phyloP scores from a whole-genome alignment of 92 coral and sea anemone species.

The Diadumene lineata region DNA sequence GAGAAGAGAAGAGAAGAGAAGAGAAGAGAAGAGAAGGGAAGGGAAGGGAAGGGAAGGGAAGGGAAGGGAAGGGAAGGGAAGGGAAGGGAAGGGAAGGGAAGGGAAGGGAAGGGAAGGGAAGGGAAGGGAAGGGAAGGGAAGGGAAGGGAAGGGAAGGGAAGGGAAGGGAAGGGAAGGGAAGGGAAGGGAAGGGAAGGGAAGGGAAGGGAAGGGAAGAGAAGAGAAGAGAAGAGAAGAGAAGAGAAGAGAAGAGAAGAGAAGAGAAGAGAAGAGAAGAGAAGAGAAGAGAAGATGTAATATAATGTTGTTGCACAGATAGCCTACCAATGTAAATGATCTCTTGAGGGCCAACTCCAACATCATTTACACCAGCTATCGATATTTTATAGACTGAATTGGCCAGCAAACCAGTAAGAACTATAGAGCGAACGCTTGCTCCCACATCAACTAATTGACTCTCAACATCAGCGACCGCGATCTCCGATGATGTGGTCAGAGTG shows the following conservation, averaged over 20 bases:
- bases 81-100: background rate
- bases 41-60: background rate
- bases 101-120: background rate
- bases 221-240: background rate
- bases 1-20: background rate
- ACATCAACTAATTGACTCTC: background rate
- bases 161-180: background rate
- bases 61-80: background rate
- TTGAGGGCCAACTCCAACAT: slow-evolving; percentile 33
- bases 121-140: background rate
- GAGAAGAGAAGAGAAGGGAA: background rate
- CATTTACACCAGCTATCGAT: slow-evolving; percentile 34
- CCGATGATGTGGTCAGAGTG: slow-evolving; percentile 33
- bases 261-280: background rate
- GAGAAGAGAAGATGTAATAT: too few relatives aligned
- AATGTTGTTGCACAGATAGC: too few relatives aligned
- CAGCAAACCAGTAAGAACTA: slow-evolving; percentile 3
- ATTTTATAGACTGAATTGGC: slow-evolving; percentile 34
- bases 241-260: background rate
- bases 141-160: background rate
- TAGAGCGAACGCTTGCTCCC: background rate
- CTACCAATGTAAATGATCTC: slow-evolving; percentile 38
- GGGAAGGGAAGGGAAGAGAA: background rate
- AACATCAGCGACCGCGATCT: slow-evolving; percentile 1
- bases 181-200: background rate